Evolutionary conservation across 2,888 invertebrate genomes (phyloP).

Genomic region (Nezara viridula): DNA sequence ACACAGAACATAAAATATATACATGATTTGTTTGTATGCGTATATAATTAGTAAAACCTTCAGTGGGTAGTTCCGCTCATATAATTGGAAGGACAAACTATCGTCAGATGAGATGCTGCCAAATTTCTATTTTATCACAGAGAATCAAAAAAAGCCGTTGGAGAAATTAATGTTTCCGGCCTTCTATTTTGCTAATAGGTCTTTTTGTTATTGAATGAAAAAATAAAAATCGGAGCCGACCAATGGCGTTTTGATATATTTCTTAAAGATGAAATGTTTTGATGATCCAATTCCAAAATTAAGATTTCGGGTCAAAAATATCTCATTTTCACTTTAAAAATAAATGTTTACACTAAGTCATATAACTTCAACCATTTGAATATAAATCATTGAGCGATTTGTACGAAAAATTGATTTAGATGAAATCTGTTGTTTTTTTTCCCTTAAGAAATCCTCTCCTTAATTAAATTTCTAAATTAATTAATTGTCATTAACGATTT

Average conservation of each 20-base stretch:
- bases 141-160: neutral
- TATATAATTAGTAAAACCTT: slow-evolving; percentile 23
- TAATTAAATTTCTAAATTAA: too few species aligned
- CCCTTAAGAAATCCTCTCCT: too few species aligned
- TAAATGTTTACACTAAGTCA: too few species aligned
- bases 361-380: too few species aligned
- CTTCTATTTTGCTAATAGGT: neutral
- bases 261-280: neutral
- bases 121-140: slow-evolving; percentile 28
- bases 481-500: too few species aligned
- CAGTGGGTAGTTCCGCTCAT: neutral
- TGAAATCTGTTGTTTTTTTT: too few species aligned
- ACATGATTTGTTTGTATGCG: neutral
- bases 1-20: neutral
- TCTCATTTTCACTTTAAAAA: too few species aligned
- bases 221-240: neutral
- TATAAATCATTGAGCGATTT: too few species aligned
- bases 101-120: slow-evolving; percentile 22
- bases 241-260: neutral
- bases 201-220: neutral
- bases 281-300: neutral
- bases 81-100: slow-evolving; percentile 26
- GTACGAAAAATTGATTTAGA: too few species aligned
- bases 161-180: slow-evolving; percentile 34
- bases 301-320: neutral